Percentiles rank a stretch among this genome's conserved stretches.
Evolutionary conservation across 2,113 vertebrate genomes (phyloP).

Genomic region (Heliornis fulica): DNA sequence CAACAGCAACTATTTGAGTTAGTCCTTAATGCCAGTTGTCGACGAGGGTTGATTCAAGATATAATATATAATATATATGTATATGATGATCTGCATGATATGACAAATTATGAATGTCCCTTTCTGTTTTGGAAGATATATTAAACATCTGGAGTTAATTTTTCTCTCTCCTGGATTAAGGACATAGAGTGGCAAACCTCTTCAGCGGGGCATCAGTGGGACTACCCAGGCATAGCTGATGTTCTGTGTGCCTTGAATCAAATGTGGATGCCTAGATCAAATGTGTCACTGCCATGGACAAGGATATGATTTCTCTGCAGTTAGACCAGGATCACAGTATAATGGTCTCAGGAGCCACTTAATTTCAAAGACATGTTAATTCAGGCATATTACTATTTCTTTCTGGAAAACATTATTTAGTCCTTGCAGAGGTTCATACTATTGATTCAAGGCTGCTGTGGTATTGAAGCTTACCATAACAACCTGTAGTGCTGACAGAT

Average conservation of each 20-base stretch:
- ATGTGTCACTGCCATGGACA: background rate
- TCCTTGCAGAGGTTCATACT: background rate
- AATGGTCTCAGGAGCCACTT: background rate
- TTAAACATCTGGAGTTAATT: background rate
- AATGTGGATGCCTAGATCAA: background rate
- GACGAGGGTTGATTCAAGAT: background rate
- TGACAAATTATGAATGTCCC: background rate
- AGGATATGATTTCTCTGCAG: background rate
- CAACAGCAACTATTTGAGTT: background rate
- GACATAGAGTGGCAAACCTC: background rate
- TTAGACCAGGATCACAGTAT: background rate
- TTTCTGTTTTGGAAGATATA: background rate
- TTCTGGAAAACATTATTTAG: background rate
- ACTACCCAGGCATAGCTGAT: background rate
- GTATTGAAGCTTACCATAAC: background rate
- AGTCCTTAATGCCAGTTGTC: background rate
- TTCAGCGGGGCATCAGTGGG: background rate
- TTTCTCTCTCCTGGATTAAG: background rate
- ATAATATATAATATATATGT: background rate
- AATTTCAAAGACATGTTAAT: background rate
- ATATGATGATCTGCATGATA: background rate
- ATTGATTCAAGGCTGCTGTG: background rate
- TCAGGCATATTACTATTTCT: background rate
- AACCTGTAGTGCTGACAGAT: slow-evolving; percentile 1
- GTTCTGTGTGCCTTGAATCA: background rate